Conservation (phyloP, 2,888 invertebrate genomes). For the Eurytoma adleriae region DNA sequence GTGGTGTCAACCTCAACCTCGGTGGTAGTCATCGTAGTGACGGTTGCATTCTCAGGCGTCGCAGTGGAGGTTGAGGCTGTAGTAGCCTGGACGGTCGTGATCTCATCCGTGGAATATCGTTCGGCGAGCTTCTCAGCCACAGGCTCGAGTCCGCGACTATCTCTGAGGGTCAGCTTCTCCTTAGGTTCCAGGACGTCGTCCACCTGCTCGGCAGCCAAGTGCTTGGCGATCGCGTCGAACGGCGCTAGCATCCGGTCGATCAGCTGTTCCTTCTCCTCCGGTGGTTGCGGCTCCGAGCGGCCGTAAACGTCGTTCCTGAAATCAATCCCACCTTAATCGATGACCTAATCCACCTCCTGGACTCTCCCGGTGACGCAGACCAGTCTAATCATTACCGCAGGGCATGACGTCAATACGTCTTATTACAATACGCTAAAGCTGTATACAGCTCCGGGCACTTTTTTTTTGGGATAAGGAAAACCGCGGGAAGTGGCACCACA, state of each 20-base stretch:
- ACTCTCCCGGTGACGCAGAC: no score
- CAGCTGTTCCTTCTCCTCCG: constrained; percentile 63
- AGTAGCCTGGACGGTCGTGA: no score
- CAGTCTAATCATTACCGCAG: no score
- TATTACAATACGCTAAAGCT: no score
- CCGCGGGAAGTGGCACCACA: no score
- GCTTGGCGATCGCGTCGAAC: constrained; percentile 68
- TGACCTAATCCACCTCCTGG: no score
- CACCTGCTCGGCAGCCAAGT: constrained; percentile 65
- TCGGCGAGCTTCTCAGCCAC: constrained; percentile 41
- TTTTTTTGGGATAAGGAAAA: constrained; percentile 5
- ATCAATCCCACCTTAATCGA: background rate
- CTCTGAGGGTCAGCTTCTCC: constrained; percentile 16
- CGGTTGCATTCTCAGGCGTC: constrained; percentile 3
- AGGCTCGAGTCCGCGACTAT: background rate
- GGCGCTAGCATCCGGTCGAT: constrained; percentile 67
- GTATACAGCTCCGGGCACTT: background rate
- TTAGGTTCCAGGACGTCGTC: constrained; percentile 64
- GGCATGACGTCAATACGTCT: no score
- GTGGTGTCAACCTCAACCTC: constrained; percentile 4
- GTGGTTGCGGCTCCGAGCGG: constrained; percentile 63
- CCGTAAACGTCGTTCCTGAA: constrained; percentile 68
- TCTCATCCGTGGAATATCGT: no score
- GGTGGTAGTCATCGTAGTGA: constrained; percentile 30
- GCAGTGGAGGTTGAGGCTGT: constrained; percentile 3